Evolutionary conservation across 2,797 vertebrate genomes (phyloP).

Genomic region (Lagodon rhomboides): DNA sequence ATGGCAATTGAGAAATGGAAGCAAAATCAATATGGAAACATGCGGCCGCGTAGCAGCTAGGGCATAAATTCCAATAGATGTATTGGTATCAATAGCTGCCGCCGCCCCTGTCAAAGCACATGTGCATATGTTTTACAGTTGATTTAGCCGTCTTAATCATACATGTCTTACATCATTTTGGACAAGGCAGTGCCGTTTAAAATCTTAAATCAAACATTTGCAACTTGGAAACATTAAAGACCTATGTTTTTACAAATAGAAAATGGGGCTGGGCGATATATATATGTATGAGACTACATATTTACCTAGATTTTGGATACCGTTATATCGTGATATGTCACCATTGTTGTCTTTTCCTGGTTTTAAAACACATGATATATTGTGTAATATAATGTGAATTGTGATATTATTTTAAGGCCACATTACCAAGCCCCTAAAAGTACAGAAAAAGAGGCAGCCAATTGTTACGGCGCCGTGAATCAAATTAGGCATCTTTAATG

Average conservation of each 20-base stretch:
- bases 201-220: not conserved
- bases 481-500: not conserved
- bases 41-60: constrained; percentile 14
- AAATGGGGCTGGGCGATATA: too few relatives aligned
- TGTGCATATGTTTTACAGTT: constrained; percentile 7
- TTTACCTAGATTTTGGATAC: too few relatives aligned
- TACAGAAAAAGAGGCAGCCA: not conserved
- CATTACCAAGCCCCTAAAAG: not conserved
- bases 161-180: not conserved
- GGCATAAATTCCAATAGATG: constrained; percentile 33
- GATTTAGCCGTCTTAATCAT: not conserved
- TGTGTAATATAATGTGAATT: too few relatives aligned
- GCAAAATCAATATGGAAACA: constrained; percentile 62
- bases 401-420: not conserved
- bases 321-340: too few relatives aligned
- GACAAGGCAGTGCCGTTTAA: not conserved
- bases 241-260: too few relatives aligned
- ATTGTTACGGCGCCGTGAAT: not conserved
- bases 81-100: constrained; percentile 23
- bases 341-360: too few relatives aligned
- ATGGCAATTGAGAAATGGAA: constrained; percentile 45
- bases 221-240: too few relatives aligned
- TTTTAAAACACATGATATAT: too few relatives aligned
- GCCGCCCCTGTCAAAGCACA: too few relatives aligned
- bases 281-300: too few relatives aligned